These are phyloP conservation scores for Palaemon carinicauda DNA, from an alignment of 1,140 invertebrate species.

Conservation along the genomic window DNA sequence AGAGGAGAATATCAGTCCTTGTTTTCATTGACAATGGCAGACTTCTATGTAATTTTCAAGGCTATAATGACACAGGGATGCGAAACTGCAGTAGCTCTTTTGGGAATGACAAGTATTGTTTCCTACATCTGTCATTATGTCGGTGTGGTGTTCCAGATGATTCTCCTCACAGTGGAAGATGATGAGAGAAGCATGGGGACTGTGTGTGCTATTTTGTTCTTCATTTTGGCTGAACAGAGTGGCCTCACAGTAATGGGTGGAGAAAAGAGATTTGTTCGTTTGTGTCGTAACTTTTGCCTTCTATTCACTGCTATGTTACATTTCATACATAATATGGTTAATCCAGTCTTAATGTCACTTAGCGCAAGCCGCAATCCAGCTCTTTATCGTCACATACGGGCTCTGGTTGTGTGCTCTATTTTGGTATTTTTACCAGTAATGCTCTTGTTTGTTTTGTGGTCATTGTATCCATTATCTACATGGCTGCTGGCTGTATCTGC, in stretches of 20 bases:
- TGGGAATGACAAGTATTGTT: constrained; percentile 91
- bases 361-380: constrained; percentile 87
- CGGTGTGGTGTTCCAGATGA: constrained; percentile 85
- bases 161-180: constrained; percentile 82
- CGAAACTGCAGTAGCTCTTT: constrained; percentile 86
- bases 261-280: constrained; percentile 83
- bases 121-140: constrained; percentile 89
- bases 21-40: constrained; percentile 64
- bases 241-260: constrained; percentile 89
- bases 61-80: constrained; percentile 84
- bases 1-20: constrained; percentile 61
- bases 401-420: constrained; percentile 82
- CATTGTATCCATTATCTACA: constrained; percentile 82
- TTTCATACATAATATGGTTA: constrained; percentile 88
- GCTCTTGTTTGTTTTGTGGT: constrained; percentile 83
- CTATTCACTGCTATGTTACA: constrained; percentile 90
- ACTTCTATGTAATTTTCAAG: constrained; percentile 63
- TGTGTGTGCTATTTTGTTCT: constrained; percentile 92
- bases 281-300: constrained; percentile 90
- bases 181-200: constrained; percentile 87
- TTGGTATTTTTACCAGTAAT: constrained; percentile 82
- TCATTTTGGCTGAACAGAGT: constrained; percentile 91
- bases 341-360: constrained; percentile 86
- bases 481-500: constrained; percentile 91
- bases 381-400: constrained; percentile 79